Evolutionary conservation across 2,797 vertebrate genomes (phyloP).

Genomic region (Clarias fuscus): DNA sequence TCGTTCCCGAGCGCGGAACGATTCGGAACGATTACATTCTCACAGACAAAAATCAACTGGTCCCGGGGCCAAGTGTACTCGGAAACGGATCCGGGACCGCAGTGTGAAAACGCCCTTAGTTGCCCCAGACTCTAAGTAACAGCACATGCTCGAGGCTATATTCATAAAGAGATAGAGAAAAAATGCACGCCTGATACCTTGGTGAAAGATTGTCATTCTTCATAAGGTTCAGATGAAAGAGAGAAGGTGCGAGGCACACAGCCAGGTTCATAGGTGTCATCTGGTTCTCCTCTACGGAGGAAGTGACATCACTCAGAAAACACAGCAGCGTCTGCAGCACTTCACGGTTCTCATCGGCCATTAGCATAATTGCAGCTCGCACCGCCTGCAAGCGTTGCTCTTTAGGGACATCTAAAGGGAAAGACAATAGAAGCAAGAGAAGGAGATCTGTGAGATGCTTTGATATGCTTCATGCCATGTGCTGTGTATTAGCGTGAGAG

Average conservation of each 20-base stretch:
- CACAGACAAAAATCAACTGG: too few species aligned
- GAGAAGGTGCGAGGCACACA: constrained; percentile 94
- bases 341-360: constrained; percentile 95
- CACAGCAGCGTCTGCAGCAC: constrained; percentile 91
- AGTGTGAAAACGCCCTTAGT: too few species aligned
- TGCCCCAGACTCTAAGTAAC: background rate
- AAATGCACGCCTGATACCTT: constrained; percentile 68
- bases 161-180: background rate
- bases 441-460: background rate
- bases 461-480: background rate
- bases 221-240: constrained; percentile 94
- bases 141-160: background rate
- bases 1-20: too few species aligned
- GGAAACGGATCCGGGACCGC: too few species aligned
- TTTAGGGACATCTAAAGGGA: constrained; percentile 87
- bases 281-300: constrained; percentile 91
- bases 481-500: constrained; percentile 40
- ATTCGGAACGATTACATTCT: too few species aligned
- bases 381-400: constrained; percentile 92
- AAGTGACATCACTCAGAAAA: constrained; percentile 91
- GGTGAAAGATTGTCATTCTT: constrained; percentile 93
- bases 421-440: background rate
- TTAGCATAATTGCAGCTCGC: constrained; percentile 92
- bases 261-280: constrained; percentile 98
- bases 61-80: too few species aligned